Conservation (phyloP, 2,888 invertebrate species). For the Pachydiplax longipennis region DNA sequence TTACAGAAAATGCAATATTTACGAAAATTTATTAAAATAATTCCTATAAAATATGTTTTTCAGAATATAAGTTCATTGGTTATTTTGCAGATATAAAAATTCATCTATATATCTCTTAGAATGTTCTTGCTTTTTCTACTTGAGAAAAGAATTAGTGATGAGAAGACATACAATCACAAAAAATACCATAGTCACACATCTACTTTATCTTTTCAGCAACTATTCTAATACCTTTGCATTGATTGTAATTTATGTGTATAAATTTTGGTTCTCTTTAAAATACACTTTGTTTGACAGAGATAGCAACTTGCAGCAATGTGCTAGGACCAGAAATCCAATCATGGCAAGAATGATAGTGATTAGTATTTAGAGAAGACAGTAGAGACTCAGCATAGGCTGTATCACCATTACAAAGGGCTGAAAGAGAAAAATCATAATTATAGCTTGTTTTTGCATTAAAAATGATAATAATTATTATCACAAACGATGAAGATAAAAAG, state of each 20-base stretch:
- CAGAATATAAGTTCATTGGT: neutral
- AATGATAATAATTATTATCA: no score
- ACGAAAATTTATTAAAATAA: slow-evolving; percentile 13
- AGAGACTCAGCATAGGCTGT: slow-evolving; percentile 19
- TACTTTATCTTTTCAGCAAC: neutral
- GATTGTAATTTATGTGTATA: neutral
- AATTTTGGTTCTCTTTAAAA: neutral
- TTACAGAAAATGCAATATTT: slow-evolving; percentile 9
- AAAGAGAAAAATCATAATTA: neutral
- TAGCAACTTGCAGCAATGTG: neutral
- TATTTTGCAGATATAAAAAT: slow-evolving; percentile 5
- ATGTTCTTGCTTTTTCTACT: no score
- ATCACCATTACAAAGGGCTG: neutral
- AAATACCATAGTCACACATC: neutral
- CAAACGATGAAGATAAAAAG: no score
- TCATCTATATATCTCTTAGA: neutral
- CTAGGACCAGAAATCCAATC: slow-evolving; percentile 29
- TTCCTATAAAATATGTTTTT: slow-evolving; percentile 28
- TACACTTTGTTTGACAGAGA: neutral
- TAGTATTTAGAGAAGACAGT: neutral
- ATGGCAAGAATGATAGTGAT: neutral
- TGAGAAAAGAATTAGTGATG: no score
- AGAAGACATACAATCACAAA: neutral
- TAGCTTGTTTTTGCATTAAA: no score
- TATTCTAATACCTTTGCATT: neutral